These are phyloP conservation scores for Andrena dorsata DNA, from an alignment of 2,888 invertebrate species.

Conservation along the genomic window DNA sequence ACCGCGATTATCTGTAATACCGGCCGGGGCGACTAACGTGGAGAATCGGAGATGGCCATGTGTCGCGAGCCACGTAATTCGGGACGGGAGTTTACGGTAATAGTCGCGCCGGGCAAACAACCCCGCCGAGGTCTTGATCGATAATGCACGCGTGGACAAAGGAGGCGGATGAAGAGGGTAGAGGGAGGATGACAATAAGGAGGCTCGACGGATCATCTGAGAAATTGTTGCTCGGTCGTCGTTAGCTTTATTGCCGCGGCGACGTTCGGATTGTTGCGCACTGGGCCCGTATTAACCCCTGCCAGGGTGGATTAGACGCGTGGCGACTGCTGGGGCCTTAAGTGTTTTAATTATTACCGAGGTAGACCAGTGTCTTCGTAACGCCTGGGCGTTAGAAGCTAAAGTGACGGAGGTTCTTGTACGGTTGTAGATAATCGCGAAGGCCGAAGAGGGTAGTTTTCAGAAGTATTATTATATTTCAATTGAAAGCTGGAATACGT, in stretches of 20 bases:
- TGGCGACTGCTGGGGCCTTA: no score
- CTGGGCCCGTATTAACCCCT: no score
- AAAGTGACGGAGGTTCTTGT: no score
- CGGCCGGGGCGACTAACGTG: neutral
- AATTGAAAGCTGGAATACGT: neutral
- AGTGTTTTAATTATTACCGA: no score
- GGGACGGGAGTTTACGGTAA: constrained; percentile 1
- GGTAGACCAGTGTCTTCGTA: no score
- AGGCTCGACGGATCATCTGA: neutral
- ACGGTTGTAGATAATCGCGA: no score
- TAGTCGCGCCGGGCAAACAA: constrained; percentile 4
- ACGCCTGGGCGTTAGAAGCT: no score
- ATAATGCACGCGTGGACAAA: neutral
- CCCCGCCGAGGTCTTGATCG: constrained; percentile 3
- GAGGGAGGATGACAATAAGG: neutral
- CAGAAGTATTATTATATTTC: neutral
- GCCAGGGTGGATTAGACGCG: no score
- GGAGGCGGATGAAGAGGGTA: neutral
- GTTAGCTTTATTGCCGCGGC: neutral
- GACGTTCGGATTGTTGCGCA: no score
- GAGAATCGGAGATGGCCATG: neutral
- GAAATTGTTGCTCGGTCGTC: neutral
- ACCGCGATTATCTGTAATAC: constrained; percentile 29
- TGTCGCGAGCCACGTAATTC: constrained; percentile 1
- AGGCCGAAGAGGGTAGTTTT: no score